phyloP scores from a whole-genome alignment of 2,797 vertebrate species.

The Carcharodon carcharias region DNA sequence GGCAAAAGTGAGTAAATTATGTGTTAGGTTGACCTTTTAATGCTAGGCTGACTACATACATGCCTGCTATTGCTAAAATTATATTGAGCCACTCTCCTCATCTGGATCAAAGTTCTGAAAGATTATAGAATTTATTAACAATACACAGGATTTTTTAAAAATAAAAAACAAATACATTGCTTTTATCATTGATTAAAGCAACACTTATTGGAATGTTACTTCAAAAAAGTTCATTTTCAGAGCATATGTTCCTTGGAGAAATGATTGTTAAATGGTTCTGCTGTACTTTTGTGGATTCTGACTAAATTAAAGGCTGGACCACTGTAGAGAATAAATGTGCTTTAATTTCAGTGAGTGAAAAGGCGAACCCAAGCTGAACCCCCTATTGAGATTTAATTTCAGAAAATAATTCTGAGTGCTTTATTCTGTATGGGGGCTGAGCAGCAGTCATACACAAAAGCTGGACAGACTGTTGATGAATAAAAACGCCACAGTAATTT shows the following conservation, averaged over 20 bases:
- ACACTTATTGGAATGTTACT: background rate
- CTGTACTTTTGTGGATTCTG: conserved; percentile 43
- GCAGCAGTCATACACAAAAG: conserved; percentile 46
- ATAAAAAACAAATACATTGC: background rate
- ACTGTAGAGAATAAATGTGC: conserved; percentile 50
- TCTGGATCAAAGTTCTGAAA: conserved; percentile 22
- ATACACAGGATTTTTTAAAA: background rate
- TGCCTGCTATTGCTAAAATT: background rate
- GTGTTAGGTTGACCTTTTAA: background rate
- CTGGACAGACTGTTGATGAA: conserved; percentile 56
- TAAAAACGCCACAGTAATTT: conserved; percentile 58
- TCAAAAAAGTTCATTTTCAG: conserved; percentile 21
- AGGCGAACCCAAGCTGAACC: conserved; percentile 40
- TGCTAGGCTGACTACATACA: background rate
- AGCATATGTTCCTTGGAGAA: conserved; percentile 27
- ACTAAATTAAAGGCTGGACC: conserved; percentile 44
- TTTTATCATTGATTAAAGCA: conserved; percentile 34
- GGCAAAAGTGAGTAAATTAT: conserved; percentile 13
- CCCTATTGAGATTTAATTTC: conserved; percentile 57
- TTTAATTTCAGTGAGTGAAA: conserved; percentile 57
- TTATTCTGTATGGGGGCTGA: conserved; percentile 46
- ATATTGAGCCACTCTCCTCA: background rate
- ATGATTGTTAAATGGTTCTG: conserved; percentile 21
- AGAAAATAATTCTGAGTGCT: conserved; percentile 61
- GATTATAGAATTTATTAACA: conserved; percentile 30